phyloP scores from a whole-genome alignment of 2,113 vertebrate genomes.

The Poecilia latipinna region DNA sequence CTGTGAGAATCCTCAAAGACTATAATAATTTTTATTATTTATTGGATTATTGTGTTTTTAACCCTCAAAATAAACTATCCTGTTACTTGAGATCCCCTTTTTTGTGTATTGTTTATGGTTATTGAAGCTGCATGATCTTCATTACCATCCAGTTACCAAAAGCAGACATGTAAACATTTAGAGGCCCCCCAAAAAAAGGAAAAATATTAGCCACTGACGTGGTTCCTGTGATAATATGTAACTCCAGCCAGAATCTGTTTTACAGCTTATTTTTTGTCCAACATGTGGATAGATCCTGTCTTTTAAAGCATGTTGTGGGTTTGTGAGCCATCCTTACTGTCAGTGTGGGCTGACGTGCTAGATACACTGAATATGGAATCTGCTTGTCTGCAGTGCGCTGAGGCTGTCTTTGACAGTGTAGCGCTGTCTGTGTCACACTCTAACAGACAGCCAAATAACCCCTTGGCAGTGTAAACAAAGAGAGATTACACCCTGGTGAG shows the following conservation, averaged over 20 bases:
- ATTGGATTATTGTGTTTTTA: no score
- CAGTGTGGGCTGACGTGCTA: slow-evolving; percentile 67
- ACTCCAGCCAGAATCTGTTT: slow-evolving; percentile 45
- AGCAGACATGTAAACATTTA: slow-evolving; percentile 2
- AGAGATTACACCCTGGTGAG: slow-evolving; percentile 83
- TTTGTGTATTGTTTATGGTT: background rate
- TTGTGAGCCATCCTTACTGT: slow-evolving; percentile 72
- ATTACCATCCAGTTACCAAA: slow-evolving; percentile 19
- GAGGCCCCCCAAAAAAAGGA: background rate
- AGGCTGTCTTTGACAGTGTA: slow-evolving; percentile 74
- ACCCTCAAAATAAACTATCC: no score
- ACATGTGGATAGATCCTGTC: slow-evolving; percentile 60
- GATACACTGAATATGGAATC: slow-evolving; percentile 68
- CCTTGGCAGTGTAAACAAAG: slow-evolving; percentile 83
- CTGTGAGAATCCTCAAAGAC: no score
- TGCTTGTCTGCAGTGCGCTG: slow-evolving; percentile 66
- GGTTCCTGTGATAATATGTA: slow-evolving; percentile 42
- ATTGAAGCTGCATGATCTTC: background rate
- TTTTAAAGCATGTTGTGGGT: slow-evolving; percentile 65
- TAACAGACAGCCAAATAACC: slow-evolving; percentile 84
- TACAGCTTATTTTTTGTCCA: slow-evolving; percentile 14
- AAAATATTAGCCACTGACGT: slow-evolving; percentile 31
- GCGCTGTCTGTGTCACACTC: slow-evolving; percentile 77
- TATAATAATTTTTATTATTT: no score
- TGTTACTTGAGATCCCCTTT: no score